These are phyloP conservation scores for Octonoba sinensis DNA, from an alignment of 2,888 invertebrate genomes.

Conservation along the genomic window DNA sequence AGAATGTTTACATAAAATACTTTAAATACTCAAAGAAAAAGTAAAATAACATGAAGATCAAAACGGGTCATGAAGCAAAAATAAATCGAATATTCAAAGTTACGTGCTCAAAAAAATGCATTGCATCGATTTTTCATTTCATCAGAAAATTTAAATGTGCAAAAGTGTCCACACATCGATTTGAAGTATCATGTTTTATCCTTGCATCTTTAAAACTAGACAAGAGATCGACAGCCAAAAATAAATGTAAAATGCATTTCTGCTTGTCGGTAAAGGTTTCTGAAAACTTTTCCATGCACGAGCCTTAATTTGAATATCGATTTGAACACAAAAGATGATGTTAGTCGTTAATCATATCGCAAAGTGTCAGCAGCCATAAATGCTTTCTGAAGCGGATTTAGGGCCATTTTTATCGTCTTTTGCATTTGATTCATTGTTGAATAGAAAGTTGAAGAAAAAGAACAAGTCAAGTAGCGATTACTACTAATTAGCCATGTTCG, in stretches of 20 bases:
- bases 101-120: too few species aligned
- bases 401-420: background rate
- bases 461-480: background rate
- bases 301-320: slow-evolving; percentile 22
- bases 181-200: too few species aligned
- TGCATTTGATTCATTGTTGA: slow-evolving; percentile 3
- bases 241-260: background rate
- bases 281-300: slow-evolving; percentile 11
- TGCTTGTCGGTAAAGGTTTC: slow-evolving; percentile 1
- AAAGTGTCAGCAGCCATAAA: slow-evolving; percentile 13
- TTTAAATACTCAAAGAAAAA: too few species aligned
- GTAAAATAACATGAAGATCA: too few species aligned
- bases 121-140: too few species aligned
- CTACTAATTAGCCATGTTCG: too few species aligned
- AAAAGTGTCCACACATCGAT: too few species aligned
- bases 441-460: background rate
- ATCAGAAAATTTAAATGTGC: too few species aligned
- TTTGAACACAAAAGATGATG: slow-evolving; percentile 15
- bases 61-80: too few species aligned
- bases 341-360: slow-evolving; percentile 20
- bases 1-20: too few species aligned
- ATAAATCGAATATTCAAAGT: too few species aligned
- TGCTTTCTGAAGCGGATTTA: slow-evolving; percentile 7
- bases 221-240: background rate
- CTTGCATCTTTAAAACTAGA: background rate